Base-by-base conservation (phyloP, 2,113 vertebrate genomes). In the Melospiza georgiana region DNA sequence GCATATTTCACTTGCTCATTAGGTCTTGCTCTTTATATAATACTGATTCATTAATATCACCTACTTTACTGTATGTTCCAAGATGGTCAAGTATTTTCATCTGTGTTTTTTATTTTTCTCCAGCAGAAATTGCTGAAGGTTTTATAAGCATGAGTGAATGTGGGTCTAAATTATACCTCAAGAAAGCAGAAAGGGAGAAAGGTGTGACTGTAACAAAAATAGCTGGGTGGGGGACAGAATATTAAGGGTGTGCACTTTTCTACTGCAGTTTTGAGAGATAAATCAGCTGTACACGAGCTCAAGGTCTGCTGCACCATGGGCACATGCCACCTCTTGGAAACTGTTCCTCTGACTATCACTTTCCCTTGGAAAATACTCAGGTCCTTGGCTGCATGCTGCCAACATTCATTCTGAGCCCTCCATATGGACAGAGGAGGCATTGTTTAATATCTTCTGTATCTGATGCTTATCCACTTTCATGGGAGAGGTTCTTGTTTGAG, bases 361-460 rank as follows among this genome's bases (percentile, higher is more conserved):
- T 94, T 95, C 83, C 35, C 69, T 89, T 94, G 87, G 91, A 93
- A 94, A 92, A 63, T 63, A 9, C 27, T 90, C 80, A 89, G 67
- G 59, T 78, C 57, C 79, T 87, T 84, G 51, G 23, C 51, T 63
- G 46, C 57, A 27, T 78, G 67, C 61, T 89, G 93, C 84, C 89
- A 93, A 10, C 52, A 52, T 93, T 87, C 65, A 67, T 87, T 84
- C 80, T 72, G 89, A 75, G 57, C 55, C 30, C 44, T 86, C 84
- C 84, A 49, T 61, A 91, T 28, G 68, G 77, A 94, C 93, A 92
- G 84, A 89, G 91, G 55, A 84, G 41, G 61, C 75, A 94, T 68
- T 95, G 91, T 91, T 94, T 72, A 68, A 57, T 91, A 89, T 78
- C 52, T 78, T 41, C 33, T 82, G 61, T 48, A 41, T 84, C 59